Percentiles rank a stretch among this genome's conserved stretches.
phyloP scores from a whole-genome alignment of 2,888 invertebrate genomes.

The Diaperis boleti region DNA sequence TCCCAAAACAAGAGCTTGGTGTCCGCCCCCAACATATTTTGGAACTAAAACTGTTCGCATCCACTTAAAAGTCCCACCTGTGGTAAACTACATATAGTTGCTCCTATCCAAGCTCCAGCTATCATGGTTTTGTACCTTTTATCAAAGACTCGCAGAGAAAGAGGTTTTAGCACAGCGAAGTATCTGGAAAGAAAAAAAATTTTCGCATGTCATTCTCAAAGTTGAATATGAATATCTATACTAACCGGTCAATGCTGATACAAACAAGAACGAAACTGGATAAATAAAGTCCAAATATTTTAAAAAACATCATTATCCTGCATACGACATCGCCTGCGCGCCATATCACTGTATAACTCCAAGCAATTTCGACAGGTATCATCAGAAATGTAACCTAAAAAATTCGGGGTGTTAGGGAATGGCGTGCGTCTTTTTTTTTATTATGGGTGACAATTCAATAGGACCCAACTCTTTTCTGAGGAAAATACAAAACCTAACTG shows the following conservation, averaged over 20 bases:
- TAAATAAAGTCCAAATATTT: constrained; percentile 87
- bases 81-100: constrained; percentile 85
- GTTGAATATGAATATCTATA: too few relatives aligned
- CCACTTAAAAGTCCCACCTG: constrained; percentile 83
- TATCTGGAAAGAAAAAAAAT: constrained; percentile 72
- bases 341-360: constrained; percentile 91
- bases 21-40: too few relatives aligned
- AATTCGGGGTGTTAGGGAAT: too few relatives aligned
- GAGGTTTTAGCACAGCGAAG: constrained; percentile 85
- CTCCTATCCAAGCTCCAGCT: constrained; percentile 74
- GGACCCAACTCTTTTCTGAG: too few relatives aligned
- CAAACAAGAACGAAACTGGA: constrained; percentile 91
- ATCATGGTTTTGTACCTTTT: constrained; percentile 83
- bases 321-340: constrained; percentile 87
- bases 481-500: too few relatives aligned
- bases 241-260: constrained; percentile 89
- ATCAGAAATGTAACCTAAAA: constrained; percentile 85
- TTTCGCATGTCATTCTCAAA: too few relatives aligned
- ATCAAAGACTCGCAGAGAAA: constrained; percentile 79
- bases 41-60: too few relatives aligned
- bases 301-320: constrained; percentile 87
- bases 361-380: constrained; percentile 92
- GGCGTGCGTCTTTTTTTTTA: too few relatives aligned
- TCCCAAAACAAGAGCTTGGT: too few relatives aligned
- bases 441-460: too few relatives aligned